These are phyloP conservation scores for Xiphophorus birchmanni DNA, from an alignment of 2,797 vertebrate genomes.

Conservation along the genomic window DNA sequence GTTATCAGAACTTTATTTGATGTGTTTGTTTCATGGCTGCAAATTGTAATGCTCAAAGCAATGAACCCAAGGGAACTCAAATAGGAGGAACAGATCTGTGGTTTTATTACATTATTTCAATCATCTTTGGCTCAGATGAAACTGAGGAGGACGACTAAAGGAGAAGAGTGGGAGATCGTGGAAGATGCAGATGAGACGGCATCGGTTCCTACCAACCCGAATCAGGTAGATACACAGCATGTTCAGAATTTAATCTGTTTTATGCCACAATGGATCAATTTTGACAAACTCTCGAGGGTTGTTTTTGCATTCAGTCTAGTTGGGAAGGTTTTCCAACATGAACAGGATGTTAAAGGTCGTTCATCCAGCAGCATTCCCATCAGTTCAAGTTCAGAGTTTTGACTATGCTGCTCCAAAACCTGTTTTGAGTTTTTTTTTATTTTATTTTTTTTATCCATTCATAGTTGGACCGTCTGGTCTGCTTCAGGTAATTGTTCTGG, in stretches of 20 bases:
- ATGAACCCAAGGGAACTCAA: background rate
- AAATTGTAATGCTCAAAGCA: background rate
- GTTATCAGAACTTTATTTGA: background rate
- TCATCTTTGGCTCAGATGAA: slow-evolving; percentile 63
- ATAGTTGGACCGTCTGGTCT: background rate
- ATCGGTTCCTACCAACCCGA: slow-evolving; percentile 13
- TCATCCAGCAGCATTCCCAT: background rate
- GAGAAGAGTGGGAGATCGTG: slow-evolving; percentile 76
- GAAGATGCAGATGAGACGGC: slow-evolving; percentile 34
- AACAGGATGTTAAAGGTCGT: background rate
- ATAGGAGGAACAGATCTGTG: background rate
- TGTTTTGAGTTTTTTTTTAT: background rate
- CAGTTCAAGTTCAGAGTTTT: background rate
- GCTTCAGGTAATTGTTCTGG: background rate
- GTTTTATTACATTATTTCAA: background rate
- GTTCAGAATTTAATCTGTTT: background rate
- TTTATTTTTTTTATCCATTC: background rate
- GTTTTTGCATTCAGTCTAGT: background rate
- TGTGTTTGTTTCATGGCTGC: background rate
- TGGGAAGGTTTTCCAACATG: background rate
- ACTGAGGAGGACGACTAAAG: slow-evolving; percentile 68
- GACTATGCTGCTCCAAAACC: background rate
- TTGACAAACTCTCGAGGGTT: background rate
- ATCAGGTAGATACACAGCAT: slow-evolving; percentile 42
- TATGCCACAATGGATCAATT: background rate